phyloP scores from a whole-genome alignment of 2,888 invertebrate species.

The Sinodicranocentrus sp. region DNA sequence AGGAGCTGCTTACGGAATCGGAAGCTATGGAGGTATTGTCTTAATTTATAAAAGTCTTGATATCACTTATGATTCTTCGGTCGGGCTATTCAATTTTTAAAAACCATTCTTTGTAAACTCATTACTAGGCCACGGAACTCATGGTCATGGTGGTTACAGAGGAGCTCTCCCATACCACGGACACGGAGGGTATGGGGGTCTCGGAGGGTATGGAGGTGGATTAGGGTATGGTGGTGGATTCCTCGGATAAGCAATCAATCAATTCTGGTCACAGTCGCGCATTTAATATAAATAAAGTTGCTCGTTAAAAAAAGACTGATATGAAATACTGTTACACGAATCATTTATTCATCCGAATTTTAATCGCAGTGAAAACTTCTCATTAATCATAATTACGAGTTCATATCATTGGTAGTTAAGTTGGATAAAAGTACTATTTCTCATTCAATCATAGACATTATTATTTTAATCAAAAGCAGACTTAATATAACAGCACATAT shows the following conservation, averaged over 20 bases:
- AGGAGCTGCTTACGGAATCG: conserved; percentile 53
- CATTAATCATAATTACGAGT: too few relatives aligned
- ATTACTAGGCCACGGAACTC: conserved; percentile 23
- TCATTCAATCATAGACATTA: too few relatives aligned
- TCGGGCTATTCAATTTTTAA: too few relatives aligned
- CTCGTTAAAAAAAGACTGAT: too few relatives aligned
- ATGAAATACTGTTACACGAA: too few relatives aligned
- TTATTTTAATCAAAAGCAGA: too few relatives aligned
- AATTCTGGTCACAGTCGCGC: conserved; percentile 12
- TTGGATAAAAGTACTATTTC: too few relatives aligned
- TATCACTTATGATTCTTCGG: too few relatives aligned
- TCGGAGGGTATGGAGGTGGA: conserved; percentile 22
- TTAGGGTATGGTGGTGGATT: conserved; percentile 35
- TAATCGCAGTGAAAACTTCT: too few relatives aligned
- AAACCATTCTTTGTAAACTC: neutral
- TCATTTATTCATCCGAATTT: too few relatives aligned
- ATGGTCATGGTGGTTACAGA: conserved; percentile 50
- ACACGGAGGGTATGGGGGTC: neutral
- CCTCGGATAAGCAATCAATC: conserved; percentile 22
- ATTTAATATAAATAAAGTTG: neutral
- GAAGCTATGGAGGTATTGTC: conserved; percentile 33
- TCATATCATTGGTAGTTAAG: too few relatives aligned
- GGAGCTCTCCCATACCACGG: conserved; percentile 38
- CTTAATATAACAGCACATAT: too few relatives aligned
- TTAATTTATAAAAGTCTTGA: neutral